These are phyloP conservation scores for Cirrhinus mrigala DNA, from an alignment of 2,797 vertebrate species.

Conservation along the genomic window DNA sequence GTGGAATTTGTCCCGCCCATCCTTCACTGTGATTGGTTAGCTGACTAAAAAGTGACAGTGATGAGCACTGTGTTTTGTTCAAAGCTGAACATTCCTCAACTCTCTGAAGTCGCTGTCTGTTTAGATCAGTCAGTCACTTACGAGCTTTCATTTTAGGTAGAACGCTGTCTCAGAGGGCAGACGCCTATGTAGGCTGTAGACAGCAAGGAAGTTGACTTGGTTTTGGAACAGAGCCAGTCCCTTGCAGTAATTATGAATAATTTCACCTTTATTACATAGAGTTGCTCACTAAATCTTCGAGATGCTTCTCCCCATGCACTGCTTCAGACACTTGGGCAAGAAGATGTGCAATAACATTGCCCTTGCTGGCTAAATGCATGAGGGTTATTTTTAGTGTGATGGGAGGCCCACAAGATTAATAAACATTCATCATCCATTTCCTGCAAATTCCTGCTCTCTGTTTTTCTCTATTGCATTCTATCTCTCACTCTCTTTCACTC, in stretches of 20 bases:
- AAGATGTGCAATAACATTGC: conserved; percentile 46
- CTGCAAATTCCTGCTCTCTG: conserved; percentile 36
- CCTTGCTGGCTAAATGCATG: conserved; percentile 54
- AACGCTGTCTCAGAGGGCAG: conserved; percentile 9
- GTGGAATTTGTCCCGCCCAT: no score
- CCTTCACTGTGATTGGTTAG: no score
- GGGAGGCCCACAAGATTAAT: conserved; percentile 63
- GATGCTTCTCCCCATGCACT: conserved; percentile 50
- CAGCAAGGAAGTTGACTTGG: conserved; percentile 7
- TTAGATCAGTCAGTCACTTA: conserved; percentile 10
- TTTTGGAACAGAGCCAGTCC: conserved; percentile 32
- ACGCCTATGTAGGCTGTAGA: conserved; percentile 21
- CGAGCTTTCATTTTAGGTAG: conserved; percentile 10
- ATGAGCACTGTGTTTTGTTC: no score
- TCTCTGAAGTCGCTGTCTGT: neutral
- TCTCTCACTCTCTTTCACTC: conserved; percentile 27
- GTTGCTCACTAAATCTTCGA: conserved; percentile 45
- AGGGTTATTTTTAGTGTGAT: conserved; percentile 60
- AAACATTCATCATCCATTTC: conserved; percentile 64
- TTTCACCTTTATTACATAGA: conserved; percentile 46
- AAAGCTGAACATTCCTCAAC: no score
- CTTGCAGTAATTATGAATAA: conserved; percentile 50
- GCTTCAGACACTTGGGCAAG: conserved; percentile 35
- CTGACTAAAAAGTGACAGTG: no score
- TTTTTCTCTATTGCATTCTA: conserved; percentile 36